These are phyloP conservation scores for Cerastis leucographa DNA, from an alignment of 2,888 invertebrate genomes.

Conservation along the genomic window DNA sequence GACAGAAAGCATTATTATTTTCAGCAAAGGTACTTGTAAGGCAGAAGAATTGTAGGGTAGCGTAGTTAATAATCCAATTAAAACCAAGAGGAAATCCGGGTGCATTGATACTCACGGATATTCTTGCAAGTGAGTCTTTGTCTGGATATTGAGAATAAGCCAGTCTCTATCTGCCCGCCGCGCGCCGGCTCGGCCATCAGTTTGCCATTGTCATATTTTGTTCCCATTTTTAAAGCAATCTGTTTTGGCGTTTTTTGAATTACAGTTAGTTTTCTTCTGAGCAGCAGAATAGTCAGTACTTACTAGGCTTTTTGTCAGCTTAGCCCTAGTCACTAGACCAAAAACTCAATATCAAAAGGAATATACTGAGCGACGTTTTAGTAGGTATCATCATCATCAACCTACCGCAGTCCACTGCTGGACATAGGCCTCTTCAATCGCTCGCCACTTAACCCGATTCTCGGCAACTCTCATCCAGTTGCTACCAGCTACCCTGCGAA, in stretches of 20 bases:
- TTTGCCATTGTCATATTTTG: constrained; percentile 21
- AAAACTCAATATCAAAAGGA: background rate
- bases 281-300: too few species aligned
- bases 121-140: constrained; percentile 29
- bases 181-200: background rate
- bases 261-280: background rate
- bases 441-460: too few species aligned
- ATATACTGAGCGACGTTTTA: background rate
- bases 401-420: too few species aligned
- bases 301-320: background rate
- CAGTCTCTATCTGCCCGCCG: background rate
- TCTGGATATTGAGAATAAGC: constrained; percentile 53
- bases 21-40: background rate
- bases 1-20: background rate
- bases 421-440: too few species aligned
- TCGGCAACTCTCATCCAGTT: too few species aligned
- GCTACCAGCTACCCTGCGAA: too few species aligned
- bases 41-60: background rate
- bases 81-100: constrained; percentile 13
- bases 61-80: constrained; percentile 38
- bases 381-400: too few species aligned
- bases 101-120: constrained; percentile 30
- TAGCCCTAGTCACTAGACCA: background rate
- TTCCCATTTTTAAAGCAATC: constrained; percentile 21
- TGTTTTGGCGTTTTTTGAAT: constrained; percentile 15